A percentile compares a stretch with the other conserved stretches of the same genome.
Conservation (phyloP, 1,140 invertebrate species). For the Cryptotermes secundus region DNA sequence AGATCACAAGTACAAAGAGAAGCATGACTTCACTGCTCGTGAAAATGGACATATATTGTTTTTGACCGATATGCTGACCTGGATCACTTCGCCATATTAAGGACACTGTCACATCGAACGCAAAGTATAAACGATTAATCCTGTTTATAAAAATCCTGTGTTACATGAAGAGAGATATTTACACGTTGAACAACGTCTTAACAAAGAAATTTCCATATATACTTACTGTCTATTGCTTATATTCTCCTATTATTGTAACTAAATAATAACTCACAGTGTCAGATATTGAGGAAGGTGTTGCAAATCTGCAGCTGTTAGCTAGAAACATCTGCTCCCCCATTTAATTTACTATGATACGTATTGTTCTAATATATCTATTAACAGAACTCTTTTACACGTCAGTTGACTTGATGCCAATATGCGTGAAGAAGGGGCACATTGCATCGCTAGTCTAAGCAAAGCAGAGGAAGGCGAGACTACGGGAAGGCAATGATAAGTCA, state of each 20-base stretch:
- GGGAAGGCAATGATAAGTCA: neutral
- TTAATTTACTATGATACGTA: neutral
- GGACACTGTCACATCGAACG: too few species aligned
- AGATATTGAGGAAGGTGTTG: neutral
- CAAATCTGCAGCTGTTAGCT: neutral
- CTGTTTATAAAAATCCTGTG: neutral
- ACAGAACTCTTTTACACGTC: neutral
- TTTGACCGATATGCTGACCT: neutral
- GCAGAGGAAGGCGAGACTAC: too few species aligned
- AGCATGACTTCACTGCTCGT: too few species aligned
- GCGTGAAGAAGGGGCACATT: neutral
- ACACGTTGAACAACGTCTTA: neutral
- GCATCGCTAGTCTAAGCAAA: neutral
- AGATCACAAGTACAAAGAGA: too few species aligned
- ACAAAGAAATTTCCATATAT: neutral
- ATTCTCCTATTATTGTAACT: neutral
- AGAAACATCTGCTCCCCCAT: neutral
- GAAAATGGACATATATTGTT: too few species aligned
- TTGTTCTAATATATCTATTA: slow-evolving; percentile 1
- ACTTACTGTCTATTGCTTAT: neutral
- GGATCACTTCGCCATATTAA: neutral
- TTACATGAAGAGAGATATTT: neutral
- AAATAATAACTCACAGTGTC: neutral
- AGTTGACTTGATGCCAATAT: neutral
- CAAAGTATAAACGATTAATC: neutral